Evolutionary conservation across 2,113 vertebrate genomes (phyloP).

Genomic region (Pseudorasbora parva): DNA sequence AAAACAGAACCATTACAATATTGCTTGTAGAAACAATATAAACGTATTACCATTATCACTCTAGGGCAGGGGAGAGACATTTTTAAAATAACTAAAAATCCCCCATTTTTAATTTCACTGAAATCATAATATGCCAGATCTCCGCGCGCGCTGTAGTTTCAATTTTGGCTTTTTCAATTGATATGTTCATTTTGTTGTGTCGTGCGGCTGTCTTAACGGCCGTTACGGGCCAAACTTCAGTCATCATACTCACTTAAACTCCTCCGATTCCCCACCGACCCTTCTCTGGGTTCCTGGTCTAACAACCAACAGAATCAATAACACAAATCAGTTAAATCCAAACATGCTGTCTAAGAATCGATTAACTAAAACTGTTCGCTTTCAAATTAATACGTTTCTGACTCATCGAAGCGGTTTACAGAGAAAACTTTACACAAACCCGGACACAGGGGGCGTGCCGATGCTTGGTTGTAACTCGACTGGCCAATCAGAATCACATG

Average conservation of each 20-base stretch:
- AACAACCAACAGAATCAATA: not conserved
- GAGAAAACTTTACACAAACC: conserved; percentile 8
- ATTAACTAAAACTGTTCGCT: not conserved
- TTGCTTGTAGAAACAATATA: not conserved
- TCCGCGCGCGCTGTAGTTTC: not conserved
- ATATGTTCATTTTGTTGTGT: not conserved
- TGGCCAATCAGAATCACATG: conserved; percentile 65
- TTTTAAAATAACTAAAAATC: not conserved
- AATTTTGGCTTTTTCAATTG: not conserved
- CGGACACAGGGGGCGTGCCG: not conserved
- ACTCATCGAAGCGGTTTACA: not conserved
- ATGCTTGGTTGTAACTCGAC: not conserved
- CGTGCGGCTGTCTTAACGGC: not conserved
- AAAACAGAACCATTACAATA: not conserved
- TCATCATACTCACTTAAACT: conserved; percentile 17
- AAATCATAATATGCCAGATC: not conserved
- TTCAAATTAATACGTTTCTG: not conserved
- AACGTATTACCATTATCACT: not conserved
- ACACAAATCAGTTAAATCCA: not conserved
- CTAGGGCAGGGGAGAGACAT: not conserved
- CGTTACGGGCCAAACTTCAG: conserved; percentile 16
- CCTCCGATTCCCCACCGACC: not conserved
- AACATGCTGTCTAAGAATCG: not conserved
- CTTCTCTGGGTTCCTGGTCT: not conserved
- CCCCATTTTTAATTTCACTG: not conserved